Percentiles rank a stretch among this genome's conserved stretches.
Evolutionary conservation across 2,797 vertebrate genomes (phyloP).

Genomic region (Sebastes diaconus): DNA sequence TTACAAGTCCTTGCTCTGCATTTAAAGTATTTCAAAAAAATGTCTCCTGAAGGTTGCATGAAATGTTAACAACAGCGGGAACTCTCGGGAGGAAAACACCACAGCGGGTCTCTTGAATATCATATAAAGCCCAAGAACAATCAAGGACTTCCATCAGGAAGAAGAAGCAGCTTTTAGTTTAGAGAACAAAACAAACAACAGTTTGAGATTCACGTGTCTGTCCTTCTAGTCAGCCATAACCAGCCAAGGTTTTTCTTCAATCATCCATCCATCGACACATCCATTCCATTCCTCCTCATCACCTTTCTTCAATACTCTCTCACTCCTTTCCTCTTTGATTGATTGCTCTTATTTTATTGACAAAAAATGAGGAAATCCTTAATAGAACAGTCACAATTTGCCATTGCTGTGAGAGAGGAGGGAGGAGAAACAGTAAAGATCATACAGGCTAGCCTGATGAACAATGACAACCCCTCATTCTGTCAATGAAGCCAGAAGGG

Average conservation of each 20-base stretch:
- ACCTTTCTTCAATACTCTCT: neutral
- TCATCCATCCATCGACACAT: neutral
- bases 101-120: slow-evolving; percentile 37
- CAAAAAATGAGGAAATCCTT: neutral
- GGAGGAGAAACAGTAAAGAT: neutral
- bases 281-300: neutral
- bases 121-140: slow-evolving; percentile 40
- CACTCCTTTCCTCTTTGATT: neutral
- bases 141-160: slow-evolving; percentile 31
- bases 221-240: neutral
- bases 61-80: slow-evolving; percentile 58
- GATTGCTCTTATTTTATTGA: slow-evolving; percentile 1
- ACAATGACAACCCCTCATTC: slow-evolving; percentile 18
- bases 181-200: slow-evolving; percentile 4
- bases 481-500: slow-evolving; percentile 20
- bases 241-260: neutral
- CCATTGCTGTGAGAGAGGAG: neutral
- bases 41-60: slow-evolving; percentile 54
- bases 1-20: slow-evolving; percentile 32
- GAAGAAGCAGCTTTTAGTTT: slow-evolving; percentile 1
- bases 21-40: slow-evolving; percentile 43
- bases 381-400: neutral
- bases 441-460: slow-evolving; percentile 14
- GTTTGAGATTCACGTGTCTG: neutral
- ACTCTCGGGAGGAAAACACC: slow-evolving; percentile 33